A percentile compares a stretch with the other conserved stretches of the same genome.
These are phyloP conservation scores for Scrobipalpa atriplicella DNA, from an alignment of 2,888 invertebrate species.

Conservation along the genomic window DNA sequence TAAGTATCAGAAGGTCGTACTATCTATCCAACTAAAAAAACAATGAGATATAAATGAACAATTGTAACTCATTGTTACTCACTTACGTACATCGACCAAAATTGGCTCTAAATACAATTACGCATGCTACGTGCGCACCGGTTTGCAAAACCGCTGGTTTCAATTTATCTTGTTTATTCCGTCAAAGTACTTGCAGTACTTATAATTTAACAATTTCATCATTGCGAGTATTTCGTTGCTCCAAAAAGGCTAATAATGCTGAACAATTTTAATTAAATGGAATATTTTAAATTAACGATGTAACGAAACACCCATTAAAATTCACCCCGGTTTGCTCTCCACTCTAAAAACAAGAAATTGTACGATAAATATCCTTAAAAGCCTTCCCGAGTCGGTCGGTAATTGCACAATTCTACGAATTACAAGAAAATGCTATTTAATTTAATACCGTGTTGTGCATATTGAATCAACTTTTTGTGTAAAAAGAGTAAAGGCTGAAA, in stretches of 20 bases:
- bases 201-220: neutral
- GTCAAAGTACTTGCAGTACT: no score
- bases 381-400: conserved; percentile 50
- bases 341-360: conserved; percentile 59
- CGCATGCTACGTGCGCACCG: no score
- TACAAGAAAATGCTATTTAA: conserved; percentile 51
- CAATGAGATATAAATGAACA: no score
- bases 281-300: conserved; percentile 69
- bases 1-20: no score
- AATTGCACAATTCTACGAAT: conserved; percentile 57
- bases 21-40: no score
- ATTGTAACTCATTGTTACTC: no score
- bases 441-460: no score
- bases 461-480: no score
- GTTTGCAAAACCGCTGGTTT: no score
- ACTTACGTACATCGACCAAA: neutral
- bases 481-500: no score
- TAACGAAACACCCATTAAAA: conserved; percentile 62
- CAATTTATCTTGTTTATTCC: no score
- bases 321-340: conserved; percentile 50
- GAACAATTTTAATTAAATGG: conserved; percentile 66
- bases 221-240: neutral
- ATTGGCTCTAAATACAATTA: no score
- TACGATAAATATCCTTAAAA: conserved; percentile 66
- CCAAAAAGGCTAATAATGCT: conserved; percentile 47